Percentiles rank a stretch among this genome's conserved stretches.
Evolutionary conservation across 2,113 vertebrate genomes (phyloP).

Genomic region (Archilochus colubris): DNA sequence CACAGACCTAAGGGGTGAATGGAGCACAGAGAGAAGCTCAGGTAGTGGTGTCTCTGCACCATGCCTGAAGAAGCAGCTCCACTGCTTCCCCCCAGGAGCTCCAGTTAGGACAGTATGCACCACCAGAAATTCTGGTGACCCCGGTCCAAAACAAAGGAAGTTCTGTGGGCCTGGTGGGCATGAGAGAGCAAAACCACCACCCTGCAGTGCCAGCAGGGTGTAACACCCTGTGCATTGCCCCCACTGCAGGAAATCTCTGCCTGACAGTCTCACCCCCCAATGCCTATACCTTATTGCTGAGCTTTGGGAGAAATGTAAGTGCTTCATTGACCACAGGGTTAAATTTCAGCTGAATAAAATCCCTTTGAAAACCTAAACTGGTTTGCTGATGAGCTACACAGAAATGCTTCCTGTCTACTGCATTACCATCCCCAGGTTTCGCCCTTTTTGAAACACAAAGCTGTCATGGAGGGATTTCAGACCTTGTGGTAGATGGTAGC

Average conservation of each 20-base stretch:
- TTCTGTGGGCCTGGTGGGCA: neutral
- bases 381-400: constrained; percentile 27
- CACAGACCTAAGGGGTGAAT: neutral
- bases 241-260: neutral
- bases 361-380: constrained; percentile 59
- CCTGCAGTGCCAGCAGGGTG: fast-evolving
- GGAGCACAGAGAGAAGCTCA: neutral
- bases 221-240: neutral
- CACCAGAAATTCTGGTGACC: neutral
- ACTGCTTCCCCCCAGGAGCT: no score
- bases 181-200: neutral
- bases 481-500: neutral
- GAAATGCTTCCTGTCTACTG: constrained; percentile 44
- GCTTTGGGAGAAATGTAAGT: constrained; percentile 5
- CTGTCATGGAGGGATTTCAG: constrained; percentile 4
- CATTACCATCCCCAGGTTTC: neutral
- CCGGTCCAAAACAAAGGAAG: neutral
- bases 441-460: constrained; percentile 29
- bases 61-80: neutral
- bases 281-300: neutral
- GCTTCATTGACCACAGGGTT: constrained; percentile 26
- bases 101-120: fast-evolving
- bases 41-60: neutral
- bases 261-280: neutral
- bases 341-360: neutral